Base-by-base conservation (phyloP, 2,113 vertebrate genomes). In the Arenaria interpres region DNA sequence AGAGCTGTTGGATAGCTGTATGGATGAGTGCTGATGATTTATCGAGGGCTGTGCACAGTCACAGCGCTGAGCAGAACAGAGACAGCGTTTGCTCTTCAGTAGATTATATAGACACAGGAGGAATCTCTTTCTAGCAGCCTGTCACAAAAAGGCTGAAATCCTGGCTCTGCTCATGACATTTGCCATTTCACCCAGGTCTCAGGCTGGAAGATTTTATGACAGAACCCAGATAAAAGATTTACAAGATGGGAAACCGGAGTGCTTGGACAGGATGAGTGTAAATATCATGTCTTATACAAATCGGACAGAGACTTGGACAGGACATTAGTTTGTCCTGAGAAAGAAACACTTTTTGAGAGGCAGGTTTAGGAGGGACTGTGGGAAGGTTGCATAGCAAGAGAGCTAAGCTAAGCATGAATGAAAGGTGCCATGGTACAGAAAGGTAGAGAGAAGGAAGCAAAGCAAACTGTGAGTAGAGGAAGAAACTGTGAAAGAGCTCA, bases 221-320 rank as follows among this genome's bases (percentile, higher is more conserved):
- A 75, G 22, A 81, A 32, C 11, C 3, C 35, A 63, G 19, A 51
- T 48, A 63, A 81, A 92, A 83, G 8, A 62, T 54, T 74, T 74
- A 41, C 13, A 35, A 33, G 35, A 23, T 23, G n/a, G 28, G 30
- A 87, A 57, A 62, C 3, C 0, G 1, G 41, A 86, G 24, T 62
- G 45, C 51, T 62, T 51, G 37, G 41, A 24, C 25, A 66, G 24
- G 19, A 21, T 67, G 82, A 19, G 35, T 50, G 62, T 32, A 56
- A 79, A 53, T 8, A 85, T 25, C 1, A 0, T 4, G 6, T 75
- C 45, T 72, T 53, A 17, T 0, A 1, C 24, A 69, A 63, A 35
- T 37, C 16, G 41, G 45, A 50, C 10, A 35, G 69, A 48, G 13
- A 33, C 6, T 69, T 80, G 82, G 68, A 76, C 22, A 79, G 22